Percentiles rank a stretch among this genome's conserved stretches.
These are phyloP conservation scores for Anas capensis DNA, from an alignment of 2,797 vertebrate genomes.

Conservation along the genomic window DNA sequence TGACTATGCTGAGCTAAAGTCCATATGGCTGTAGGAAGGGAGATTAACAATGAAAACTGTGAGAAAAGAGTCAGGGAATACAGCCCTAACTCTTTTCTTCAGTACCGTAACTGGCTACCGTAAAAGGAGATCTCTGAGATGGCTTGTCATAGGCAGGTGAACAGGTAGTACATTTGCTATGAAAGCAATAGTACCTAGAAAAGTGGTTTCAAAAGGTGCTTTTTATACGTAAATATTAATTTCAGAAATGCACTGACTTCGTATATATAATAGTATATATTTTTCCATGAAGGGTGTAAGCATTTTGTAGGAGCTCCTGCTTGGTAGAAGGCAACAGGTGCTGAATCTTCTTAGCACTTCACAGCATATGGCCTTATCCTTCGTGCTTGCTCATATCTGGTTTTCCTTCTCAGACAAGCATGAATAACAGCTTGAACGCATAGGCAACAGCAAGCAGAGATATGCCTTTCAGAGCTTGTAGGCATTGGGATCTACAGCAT, in stretches of 20 bases:
- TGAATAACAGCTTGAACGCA: fast-evolving
- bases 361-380: neutral
- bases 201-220: neutral
- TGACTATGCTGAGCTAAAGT: neutral
- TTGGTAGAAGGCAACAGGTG: neutral
- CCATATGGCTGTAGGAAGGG: neutral
- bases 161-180: neutral
- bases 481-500: fast-evolving
- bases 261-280: neutral
- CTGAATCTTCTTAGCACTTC: neutral
- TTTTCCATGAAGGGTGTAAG: neutral
- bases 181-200: fast-evolving
- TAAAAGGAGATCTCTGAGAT: neutral
- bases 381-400: neutral
- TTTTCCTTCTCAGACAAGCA: neutral
- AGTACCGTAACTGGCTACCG: neutral
- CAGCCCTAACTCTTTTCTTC: neutral
- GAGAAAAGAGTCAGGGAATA: neutral
- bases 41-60: neutral
- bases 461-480: neutral
- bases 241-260: neutral
- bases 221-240: neutral
- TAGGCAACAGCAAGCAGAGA: neutral
- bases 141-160: neutral
- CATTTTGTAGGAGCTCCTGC: neutral